Evolutionary conservation across 2,888 invertebrate species (phyloP), one percentile per base, ranked within the genome.

Genomic region (Netelia fuscicornis): DNA sequence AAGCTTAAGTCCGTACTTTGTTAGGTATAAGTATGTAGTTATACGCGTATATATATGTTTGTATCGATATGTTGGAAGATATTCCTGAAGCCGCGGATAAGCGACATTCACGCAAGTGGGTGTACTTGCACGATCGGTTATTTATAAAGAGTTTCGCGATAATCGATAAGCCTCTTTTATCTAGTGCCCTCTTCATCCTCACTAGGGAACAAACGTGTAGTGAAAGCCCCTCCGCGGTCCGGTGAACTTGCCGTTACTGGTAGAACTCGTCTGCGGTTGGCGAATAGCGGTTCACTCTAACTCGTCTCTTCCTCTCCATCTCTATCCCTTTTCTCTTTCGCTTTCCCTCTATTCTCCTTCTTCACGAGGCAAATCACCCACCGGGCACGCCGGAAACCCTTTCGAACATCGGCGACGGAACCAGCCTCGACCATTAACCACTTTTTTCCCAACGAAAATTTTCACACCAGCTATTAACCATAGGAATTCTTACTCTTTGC

Each of bases 131-230:
- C 90, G 90, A 92, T 91, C 91, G 89, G 92, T 93, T 93, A 93
- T 93, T 93, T 93, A 93, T 93, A 93, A 93, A 93, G 90, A 90
- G 90, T 92, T 93, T 92, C 88, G 90, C 92, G 90, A 93, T 93
- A 93, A 93, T 93, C 93, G 92, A 93, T 93, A 93, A 91, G 62
- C 78, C 74, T 70, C 83, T 79, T 81, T 70, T 77, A 75, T 79
- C 84, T 62, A 83, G 75, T 85, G 89, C 88, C 89, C 89, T 91
- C 72, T 76, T 82, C 79, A 71, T 85, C 89, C 87, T 89, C 86
- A 85, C 88, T 86, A 87, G 81, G 81, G 81, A 56, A 54, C 68
- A 60, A 58, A 68, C 48, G 64, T 64, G 64, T 58, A 77, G 44
- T n/a, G 70, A 62, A 60, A 60, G 70, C 20, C 60, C 65, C 74